Evolutionary conservation across 2,113 vertebrate genomes (phyloP), one percentile per base, ranked within the genome.

Genomic region (Channa argus): DNA sequence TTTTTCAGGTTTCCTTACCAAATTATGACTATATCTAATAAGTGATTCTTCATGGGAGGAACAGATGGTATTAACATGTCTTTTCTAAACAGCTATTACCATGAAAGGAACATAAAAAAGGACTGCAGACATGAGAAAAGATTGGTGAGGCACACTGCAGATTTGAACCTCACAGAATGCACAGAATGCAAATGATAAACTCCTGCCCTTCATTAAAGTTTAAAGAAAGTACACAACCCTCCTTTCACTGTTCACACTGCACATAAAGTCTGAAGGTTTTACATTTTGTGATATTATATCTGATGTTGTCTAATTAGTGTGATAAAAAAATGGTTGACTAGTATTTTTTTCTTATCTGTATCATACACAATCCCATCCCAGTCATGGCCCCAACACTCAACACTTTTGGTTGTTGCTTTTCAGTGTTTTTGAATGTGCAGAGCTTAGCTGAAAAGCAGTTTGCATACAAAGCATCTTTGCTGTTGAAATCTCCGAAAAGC

Each of bases 401-500:
- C 13, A 10, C 52, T 62, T 43, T 49, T 44, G 7, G 5, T 12
- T 53, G 46, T 10, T 66, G 63, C 53, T 39, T 61, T 43, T 66
- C 10, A 0, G 1, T 72, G n/a, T 77, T 71, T 73, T 13, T 24
- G 12, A 50, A 64, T 61, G 0, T 63, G 45, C 34, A 15, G 47
- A 8, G 43, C 49, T 64, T 53, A 64, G 39, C 36, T 54, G 41
- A 51, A 64, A 37, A 55, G 8, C 55, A 49, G 24, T 8, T 9
- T 13, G 7, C 15, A 45, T 64, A 36, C 24, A 74, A 47, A 77
- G 4, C 47, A 10, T 67, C 54, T 36, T 58, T 65, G 9, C 56
- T 59, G n/a, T 58, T 74, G 46, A 39, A 62, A 47, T 72, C 63
- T 68, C 8, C 33, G 8, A 6, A 71, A 62, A 79, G 56, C 33